These are phyloP conservation scores for Phoxinus phoxinus DNA, from an alignment of 2,113 vertebrate species.

Conservation along the genomic window DNA sequence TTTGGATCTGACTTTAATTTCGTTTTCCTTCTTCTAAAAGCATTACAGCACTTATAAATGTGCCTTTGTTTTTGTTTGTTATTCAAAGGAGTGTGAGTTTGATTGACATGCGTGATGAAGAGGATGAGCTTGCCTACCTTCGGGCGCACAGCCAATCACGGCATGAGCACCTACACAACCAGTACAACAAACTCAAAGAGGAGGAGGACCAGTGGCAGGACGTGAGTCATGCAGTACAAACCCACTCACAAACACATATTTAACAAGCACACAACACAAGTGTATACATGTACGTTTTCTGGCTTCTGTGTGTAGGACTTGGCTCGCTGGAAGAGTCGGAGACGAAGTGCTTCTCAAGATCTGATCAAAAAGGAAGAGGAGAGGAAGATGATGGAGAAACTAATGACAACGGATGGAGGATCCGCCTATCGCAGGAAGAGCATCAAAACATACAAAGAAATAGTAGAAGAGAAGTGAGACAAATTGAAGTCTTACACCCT, in stretches of 20 bases:
- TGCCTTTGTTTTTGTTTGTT: conserved; percentile 34
- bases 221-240: conserved; percentile 75
- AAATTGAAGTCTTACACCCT: neutral
- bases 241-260: conserved; percentile 4
- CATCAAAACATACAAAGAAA: conserved; percentile 98
- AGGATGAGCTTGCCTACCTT: conserved; percentile 83
- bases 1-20: conserved; percentile 7
- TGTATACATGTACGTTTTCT: neutral
- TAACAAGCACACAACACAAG: neutral
- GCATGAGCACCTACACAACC: conserved; percentile 86
- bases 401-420: conserved; percentile 79
- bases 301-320: conserved; percentile 79
- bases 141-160: conserved; percentile 88
- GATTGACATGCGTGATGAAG: conserved; percentile 91
- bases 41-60: neutral
- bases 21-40: neutral
- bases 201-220: conserved; percentile 96
- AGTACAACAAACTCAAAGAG: conserved; percentile 84
- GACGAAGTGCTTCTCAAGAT: conserved; percentile 93
- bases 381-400: conserved; percentile 92
- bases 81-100: conserved; percentile 88
- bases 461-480: conserved; percentile 94
- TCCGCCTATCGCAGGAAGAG: conserved; percentile 86
- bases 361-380: conserved; percentile 96
- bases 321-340: conserved; percentile 93